A percentile compares a stretch with the other conserved stretches of the same genome.
Conservation (phyloP, 92 coral and sea anemone species). For the Hydrozoanthus gracilis region DNA sequence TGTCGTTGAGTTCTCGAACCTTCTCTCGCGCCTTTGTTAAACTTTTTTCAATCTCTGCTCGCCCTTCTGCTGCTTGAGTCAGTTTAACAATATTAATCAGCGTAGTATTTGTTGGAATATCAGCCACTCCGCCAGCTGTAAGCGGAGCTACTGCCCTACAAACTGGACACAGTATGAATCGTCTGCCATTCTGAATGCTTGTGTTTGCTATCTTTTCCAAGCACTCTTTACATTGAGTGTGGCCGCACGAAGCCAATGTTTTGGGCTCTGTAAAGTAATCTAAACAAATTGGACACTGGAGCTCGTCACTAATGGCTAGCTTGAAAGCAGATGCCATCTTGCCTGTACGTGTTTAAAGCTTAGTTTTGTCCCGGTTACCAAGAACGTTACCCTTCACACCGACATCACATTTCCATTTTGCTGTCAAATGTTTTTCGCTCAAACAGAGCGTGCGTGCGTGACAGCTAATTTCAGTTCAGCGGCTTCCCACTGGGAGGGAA, state of each 20-base stretch:
- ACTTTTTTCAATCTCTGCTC: slow-evolving; percentile 21
- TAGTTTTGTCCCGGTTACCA: neutral
- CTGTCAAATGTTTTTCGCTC: slow-evolving; percentile 3
- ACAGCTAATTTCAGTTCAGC: neutral
- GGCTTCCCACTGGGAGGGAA: neutral
- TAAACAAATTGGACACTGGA: slow-evolving; percentile 52
- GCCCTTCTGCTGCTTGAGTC: slow-evolving; percentile 31
- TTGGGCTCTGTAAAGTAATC: slow-evolving; percentile 52
- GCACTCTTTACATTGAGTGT: slow-evolving; percentile 52
- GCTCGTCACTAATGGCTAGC: slow-evolving; percentile 18
- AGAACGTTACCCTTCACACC: no score
- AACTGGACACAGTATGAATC: slow-evolving; percentile 48
- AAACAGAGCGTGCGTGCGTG: slow-evolving; percentile 11
- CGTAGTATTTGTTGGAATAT: slow-evolving; percentile 33
- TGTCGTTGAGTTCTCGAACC: slow-evolving; percentile 23
- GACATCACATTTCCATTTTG: neutral
- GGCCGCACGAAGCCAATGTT: slow-evolving; percentile 50
- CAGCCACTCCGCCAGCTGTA: slow-evolving; percentile 42
- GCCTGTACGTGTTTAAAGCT: neutral
- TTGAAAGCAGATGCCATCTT: slow-evolving; percentile 33
- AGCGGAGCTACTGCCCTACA: slow-evolving; percentile 45
- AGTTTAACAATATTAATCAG: slow-evolving; percentile 47
- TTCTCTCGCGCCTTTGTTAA: slow-evolving; percentile 5
- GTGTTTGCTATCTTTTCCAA: slow-evolving; percentile 22
- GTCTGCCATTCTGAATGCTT: slow-evolving; percentile 3